phyloP scores from a whole-genome alignment of 2,888 invertebrate species.

The Hipparchia semele region DNA sequence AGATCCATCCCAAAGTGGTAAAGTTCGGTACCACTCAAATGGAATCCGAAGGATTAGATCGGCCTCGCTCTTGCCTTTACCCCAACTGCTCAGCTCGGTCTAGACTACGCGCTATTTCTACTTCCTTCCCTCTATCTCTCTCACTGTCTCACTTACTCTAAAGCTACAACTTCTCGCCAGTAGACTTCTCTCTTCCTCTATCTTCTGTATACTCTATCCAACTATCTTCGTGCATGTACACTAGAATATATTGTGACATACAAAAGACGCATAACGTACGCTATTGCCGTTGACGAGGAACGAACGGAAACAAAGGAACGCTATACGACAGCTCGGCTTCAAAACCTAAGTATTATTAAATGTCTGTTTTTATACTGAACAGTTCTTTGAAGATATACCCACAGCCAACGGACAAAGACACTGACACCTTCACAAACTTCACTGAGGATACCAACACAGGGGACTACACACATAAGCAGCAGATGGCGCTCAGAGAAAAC shows the following conservation, averaged over 20 bases:
- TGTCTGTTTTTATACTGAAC: slow-evolving; percentile 59
- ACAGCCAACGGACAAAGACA: slow-evolving; percentile 68
- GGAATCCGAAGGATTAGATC: slow-evolving; percentile 71
- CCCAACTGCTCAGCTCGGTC: slow-evolving; percentile 76
- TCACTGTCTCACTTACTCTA: slow-evolving; percentile 73
- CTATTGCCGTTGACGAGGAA: slow-evolving; percentile 69
- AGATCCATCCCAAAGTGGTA: slow-evolving; percentile 59
- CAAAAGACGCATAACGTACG: slow-evolving; percentile 76
- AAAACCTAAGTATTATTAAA: slow-evolving; percentile 59
- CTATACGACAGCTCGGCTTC: slow-evolving; percentile 66
- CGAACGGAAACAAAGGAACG: slow-evolving; percentile 70
- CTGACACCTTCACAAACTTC: slow-evolving; percentile 75
- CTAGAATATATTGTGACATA: slow-evolving; percentile 81
- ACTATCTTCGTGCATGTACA: slow-evolving; percentile 82
- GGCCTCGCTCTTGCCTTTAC: slow-evolving; percentile 71
- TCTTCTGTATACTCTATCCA: slow-evolving; percentile 79
- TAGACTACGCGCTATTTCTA: slow-evolving; percentile 78
- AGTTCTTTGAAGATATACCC: slow-evolving; percentile 59
- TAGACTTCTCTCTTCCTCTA: slow-evolving; percentile 79
- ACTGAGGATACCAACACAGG: slow-evolving; percentile 76
- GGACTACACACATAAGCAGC: slow-evolving; percentile 65
- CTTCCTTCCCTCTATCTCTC: slow-evolving; percentile 77
- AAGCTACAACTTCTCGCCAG: slow-evolving; percentile 78
- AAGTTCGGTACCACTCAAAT: slow-evolving; percentile 44
- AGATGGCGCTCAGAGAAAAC: slow-evolving; percentile 46